These are phyloP conservation scores for Mantis religiosa DNA, from an alignment of 2,888 invertebrate species.

Conservation along the genomic window DNA sequence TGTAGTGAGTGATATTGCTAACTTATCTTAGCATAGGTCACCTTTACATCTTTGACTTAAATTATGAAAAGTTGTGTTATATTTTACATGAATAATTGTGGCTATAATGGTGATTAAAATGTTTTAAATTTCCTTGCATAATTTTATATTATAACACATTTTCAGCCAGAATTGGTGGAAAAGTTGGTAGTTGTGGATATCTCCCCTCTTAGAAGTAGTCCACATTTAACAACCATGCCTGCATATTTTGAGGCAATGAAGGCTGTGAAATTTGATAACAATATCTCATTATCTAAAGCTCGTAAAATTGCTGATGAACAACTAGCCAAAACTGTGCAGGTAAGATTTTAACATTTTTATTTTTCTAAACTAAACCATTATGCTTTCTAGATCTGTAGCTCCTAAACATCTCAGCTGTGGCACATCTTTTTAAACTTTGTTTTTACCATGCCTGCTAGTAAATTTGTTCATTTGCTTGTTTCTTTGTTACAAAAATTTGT, in stretches of 20 bases:
- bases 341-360: constrained; percentile 24
- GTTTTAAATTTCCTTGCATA: no score
- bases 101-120: no score
- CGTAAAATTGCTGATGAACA: constrained; percentile 63
- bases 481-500: no score
- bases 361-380: neutral
- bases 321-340: constrained; percentile 51
- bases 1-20: no score
- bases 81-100: no score
- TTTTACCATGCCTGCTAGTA: no score
- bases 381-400: neutral
- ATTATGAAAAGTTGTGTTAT: no score
- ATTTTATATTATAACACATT: constrained; percentile 29
- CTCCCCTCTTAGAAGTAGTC: constrained; percentile 61
- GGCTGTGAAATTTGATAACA: constrained; percentile 54
- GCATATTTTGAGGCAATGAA: constrained; percentile 65
- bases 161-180: constrained; percentile 59
- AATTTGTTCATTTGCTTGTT: no score
- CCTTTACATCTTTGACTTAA: no score
- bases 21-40: no score
- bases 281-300: constrained; percentile 65
- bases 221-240: constrained; percentile 58
- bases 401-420: neutral
- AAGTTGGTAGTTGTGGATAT: constrained; percentile 69
- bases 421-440: no score